phyloP scores from a whole-genome alignment of 2,797 vertebrate genomes.

The Cirrhinus molitorella region DNA sequence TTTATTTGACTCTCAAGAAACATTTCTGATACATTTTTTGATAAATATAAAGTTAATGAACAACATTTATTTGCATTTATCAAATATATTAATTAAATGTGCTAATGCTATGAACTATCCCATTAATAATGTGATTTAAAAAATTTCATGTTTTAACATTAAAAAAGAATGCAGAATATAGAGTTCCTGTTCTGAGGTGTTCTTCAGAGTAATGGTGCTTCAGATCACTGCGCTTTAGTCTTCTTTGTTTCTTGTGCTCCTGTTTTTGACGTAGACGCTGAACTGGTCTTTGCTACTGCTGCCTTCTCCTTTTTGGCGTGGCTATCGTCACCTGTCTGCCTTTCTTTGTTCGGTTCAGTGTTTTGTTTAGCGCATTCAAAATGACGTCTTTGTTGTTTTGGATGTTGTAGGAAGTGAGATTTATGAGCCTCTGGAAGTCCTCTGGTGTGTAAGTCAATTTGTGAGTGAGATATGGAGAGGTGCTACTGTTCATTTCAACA shows the following conservation, averaged over 20 bases:
- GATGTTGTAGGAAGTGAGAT: slow-evolving; percentile 82
- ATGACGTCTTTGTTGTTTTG: slow-evolving; percentile 77
- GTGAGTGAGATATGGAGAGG: slow-evolving; percentile 80
- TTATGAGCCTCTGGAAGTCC: slow-evolving; percentile 78
- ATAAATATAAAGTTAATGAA: too few species aligned
- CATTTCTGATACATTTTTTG: too few species aligned
- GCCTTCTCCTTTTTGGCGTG: background rate
- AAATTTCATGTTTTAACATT: background rate
- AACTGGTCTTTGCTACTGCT: background rate
- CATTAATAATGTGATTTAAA: background rate
- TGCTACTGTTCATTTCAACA: slow-evolving; percentile 71
- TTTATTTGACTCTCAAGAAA: too few species aligned
- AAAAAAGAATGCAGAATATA: background rate
- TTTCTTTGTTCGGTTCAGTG: slow-evolving; percentile 66
- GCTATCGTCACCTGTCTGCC: background rate
- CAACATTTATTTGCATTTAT: too few species aligned
- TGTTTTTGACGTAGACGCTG: background rate
- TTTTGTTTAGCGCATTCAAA: slow-evolving; percentile 68
- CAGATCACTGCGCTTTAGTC: background rate
- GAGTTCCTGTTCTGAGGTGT: background rate
- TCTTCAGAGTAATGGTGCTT: background rate
- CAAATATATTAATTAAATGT: too few species aligned
- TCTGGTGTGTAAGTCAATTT: slow-evolving; percentile 77
- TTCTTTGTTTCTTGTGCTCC: background rate
- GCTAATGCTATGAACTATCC: too few species aligned